A percentile compares a stretch with the other conserved stretches of the same genome.
Evolutionary conservation across 2,113 vertebrate genomes (phyloP).

Genomic region (Brachyhypopomus gauderio): DNA sequence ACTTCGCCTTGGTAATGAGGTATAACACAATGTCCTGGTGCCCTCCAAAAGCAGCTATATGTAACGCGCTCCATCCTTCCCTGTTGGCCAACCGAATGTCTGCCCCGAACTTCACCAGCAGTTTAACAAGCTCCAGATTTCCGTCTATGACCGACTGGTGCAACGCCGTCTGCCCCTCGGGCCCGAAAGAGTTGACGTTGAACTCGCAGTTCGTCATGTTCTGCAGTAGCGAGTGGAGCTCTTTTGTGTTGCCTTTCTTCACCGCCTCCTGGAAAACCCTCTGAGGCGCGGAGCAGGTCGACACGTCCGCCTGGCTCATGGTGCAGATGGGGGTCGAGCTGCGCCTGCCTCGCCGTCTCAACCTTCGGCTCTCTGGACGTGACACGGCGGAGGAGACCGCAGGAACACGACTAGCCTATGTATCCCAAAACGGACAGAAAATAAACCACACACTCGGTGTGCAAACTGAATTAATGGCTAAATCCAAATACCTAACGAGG

Average conservation of each 20-base stretch:
- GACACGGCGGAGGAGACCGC: slow-evolving; percentile 10
- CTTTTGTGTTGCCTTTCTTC: slow-evolving; percentile 93
- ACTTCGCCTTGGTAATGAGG: slow-evolving; percentile 99
- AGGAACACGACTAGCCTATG: slow-evolving; percentile 50
- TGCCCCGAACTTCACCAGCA: slow-evolving; percentile 97
- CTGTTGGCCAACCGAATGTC: slow-evolving; percentile 96
- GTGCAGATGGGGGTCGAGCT: slow-evolving; percentile 52
- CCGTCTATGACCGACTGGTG: slow-evolving; percentile 98
- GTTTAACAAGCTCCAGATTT: slow-evolving; percentile 96
- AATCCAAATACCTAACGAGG: slow-evolving; percentile 64
- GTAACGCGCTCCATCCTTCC: slow-evolving; percentile 97
- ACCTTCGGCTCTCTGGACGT: too few relatives aligned
- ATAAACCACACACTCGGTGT: slow-evolving; percentile 76
- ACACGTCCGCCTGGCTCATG: slow-evolving; percentile 97
- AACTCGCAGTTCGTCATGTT: slow-evolving; percentile 97
- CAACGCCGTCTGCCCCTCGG: slow-evolving; percentile 95
- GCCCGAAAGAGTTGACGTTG: slow-evolving; percentile 98
- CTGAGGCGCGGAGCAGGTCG: slow-evolving; percentile 88
- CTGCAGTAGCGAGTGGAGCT: slow-evolving; percentile 94
- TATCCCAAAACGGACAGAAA: slow-evolving; percentile 77
- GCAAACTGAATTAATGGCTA: slow-evolving; percentile 69
- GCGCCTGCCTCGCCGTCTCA: too few relatives aligned
- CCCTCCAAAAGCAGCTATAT: slow-evolving; percentile 97
- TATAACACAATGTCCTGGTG: slow-evolving; percentile 99
- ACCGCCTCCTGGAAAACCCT: slow-evolving; percentile 97